Conservation (phyloP, 2,888 invertebrate genomes). For the Quadroppia sp. region DNA sequence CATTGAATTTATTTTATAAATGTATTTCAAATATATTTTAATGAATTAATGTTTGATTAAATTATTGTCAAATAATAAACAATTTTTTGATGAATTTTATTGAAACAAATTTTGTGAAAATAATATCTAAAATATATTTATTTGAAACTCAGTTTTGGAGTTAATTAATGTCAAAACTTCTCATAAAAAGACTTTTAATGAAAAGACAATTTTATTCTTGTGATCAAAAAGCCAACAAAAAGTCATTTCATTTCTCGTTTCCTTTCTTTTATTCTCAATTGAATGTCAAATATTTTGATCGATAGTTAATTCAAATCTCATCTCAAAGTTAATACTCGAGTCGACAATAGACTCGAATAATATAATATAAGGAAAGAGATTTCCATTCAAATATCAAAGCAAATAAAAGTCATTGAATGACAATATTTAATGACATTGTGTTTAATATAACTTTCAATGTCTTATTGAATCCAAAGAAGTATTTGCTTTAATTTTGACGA, state of each 20-base stretch:
- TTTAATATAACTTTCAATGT: neutral
- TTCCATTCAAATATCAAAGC: neutral
- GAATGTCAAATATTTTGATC: neutral
- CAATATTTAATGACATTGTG: neutral
- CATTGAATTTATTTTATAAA: too few relatives aligned
- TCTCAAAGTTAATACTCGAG: neutral
- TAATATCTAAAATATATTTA: neutral
- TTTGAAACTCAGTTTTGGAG: neutral
- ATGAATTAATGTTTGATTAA: too few relatives aligned
- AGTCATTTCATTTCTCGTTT: neutral
- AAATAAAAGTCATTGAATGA: neutral
- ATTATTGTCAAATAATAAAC: too few relatives aligned
- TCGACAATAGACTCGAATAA: neutral
- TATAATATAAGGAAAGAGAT: neutral
- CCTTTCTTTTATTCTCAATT: neutral
- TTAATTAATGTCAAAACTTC: neutral
- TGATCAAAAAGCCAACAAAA: neutral
- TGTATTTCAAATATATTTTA: too few relatives aligned
- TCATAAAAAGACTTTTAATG: neutral
- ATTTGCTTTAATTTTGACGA: too few relatives aligned
- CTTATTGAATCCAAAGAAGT: too few relatives aligned
- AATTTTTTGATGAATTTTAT: too few relatives aligned
- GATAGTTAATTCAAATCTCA: neutral
- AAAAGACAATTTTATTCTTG: neutral
- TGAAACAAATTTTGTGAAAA: neutral